Evolutionary conservation across 2,888 invertebrate genomes (phyloP).

Genomic region (Drosophila phalerata): DNA sequence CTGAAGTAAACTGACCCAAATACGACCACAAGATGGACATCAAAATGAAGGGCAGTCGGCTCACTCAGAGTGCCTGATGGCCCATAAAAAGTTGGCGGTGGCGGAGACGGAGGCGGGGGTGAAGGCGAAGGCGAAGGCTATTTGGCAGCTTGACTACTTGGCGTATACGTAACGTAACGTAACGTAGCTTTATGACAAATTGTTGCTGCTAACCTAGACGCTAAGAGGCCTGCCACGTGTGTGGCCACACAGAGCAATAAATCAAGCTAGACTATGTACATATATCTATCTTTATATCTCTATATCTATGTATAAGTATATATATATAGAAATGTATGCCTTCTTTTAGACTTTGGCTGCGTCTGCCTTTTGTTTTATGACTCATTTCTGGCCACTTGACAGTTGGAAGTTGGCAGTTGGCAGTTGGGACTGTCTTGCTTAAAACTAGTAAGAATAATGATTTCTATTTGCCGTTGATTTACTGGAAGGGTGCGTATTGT

Average conservation of each 20-base stretch:
- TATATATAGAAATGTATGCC: slow-evolving; percentile 13
- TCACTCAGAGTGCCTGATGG: slow-evolving; percentile 47
- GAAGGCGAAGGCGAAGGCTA: slow-evolving; percentile 44
- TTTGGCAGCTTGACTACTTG: slow-evolving; percentile 55
- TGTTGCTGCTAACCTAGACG: slow-evolving; percentile 74
- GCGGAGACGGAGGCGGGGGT: slow-evolving; percentile 48
- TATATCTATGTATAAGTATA: slow-evolving; percentile 13
- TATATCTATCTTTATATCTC: slow-evolving; percentile 22
- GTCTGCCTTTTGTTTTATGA: slow-evolving; percentile 38
- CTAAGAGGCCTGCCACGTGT: slow-evolving; percentile 75
- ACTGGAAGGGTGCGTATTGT: slow-evolving; percentile 83
- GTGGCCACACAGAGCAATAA: slow-evolving; percentile 63
- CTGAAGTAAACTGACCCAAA: slow-evolving; percentile 74
- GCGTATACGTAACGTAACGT: slow-evolving; percentile 56
- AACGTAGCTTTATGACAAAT: slow-evolving; percentile 81
- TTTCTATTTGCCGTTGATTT: slow-evolving; percentile 32
- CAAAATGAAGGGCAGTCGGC: slow-evolving; percentile 46
- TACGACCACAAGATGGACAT: slow-evolving; percentile 75
- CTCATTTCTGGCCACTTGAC: slow-evolving; percentile 48
- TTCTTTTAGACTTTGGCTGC: slow-evolving; percentile 22
- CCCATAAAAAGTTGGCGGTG: slow-evolving; percentile 68
- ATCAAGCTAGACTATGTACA: slow-evolving; percentile 60
- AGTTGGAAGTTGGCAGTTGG: slow-evolving; percentile 25
- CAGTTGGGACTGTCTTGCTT: slow-evolving; percentile 31
- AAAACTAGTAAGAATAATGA: slow-evolving; percentile 33